Base-by-base conservation (phyloP, 2,113 vertebrate genomes). In the Plestiodon gilberti region DNA sequence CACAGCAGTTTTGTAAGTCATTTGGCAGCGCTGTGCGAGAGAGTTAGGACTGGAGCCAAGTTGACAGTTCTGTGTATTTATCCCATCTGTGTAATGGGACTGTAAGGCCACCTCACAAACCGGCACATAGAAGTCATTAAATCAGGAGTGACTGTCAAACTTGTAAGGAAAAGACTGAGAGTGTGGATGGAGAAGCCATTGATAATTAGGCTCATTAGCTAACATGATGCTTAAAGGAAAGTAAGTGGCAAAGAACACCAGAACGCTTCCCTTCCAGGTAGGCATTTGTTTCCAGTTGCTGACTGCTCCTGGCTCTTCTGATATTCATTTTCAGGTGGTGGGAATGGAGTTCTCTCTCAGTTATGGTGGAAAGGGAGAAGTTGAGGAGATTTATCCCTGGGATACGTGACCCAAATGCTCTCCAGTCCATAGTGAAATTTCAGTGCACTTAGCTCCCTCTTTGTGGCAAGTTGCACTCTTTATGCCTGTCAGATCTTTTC, bases 41-140 rank as follows among this genome's bases (percentile, higher is more conserved):
- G 33, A 0, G 0, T 4, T 13, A 17, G 52, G 70, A 70, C 15
- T 0, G 0, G 76, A 64, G 79, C 33, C 0, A 18, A 23, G 28
- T 1, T 89, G 81, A 70, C 78, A 85, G 81, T 55, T 14, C 73
- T 75, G 55, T 0, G 0, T 4, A 40, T 64, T 59, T 64, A 90
- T 77, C 64, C 81, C 76, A 87, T 83, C 78, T 14, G 0, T 14
- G 57, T 71, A 52, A 20, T 25, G 25, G 57, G 48, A 6, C 75
- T 38, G 75, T 1, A 77, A 67, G 15, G 48, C 25, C 23, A 33
- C 18, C 17, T 8, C 70, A 0, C 30, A 86, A 55, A 69, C 57
- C 35, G 2, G 40, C 0, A 0, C 33, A 2, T 61, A 10, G 23
- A 76, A 22, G 0, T 0, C 0, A 76, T 61, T 22, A 55, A 0